Evolutionary conservation across 2,113 vertebrate species (phyloP).

Genomic region (Thamnophis sirtalis): DNA sequence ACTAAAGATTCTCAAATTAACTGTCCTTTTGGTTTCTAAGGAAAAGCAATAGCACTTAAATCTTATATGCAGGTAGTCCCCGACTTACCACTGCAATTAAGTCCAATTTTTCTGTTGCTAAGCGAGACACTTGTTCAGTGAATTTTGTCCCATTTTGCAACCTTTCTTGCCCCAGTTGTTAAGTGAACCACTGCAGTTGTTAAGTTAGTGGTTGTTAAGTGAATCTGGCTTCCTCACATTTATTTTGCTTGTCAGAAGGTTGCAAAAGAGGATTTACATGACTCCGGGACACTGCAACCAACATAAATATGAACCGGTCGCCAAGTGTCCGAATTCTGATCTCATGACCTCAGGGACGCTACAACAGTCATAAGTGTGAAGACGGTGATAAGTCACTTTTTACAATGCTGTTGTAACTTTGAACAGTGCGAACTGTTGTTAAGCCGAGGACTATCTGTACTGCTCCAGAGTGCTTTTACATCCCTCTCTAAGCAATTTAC

Average conservation of each 20-base stretch:
- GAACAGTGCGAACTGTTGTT: background rate
- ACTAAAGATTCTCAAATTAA: background rate
- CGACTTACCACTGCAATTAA: fast-evolving
- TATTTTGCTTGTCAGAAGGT: background rate
- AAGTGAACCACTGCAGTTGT: background rate
- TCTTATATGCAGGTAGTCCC: background rate
- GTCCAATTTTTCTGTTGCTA: background rate
- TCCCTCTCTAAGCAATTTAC: background rate
- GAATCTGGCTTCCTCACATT: background rate
- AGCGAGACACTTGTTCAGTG: background rate
- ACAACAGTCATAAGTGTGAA: background rate
- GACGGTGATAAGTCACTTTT: background rate
- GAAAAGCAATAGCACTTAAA: background rate
- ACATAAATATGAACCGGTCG: background rate
- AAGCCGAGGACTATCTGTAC: background rate
- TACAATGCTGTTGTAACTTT: background rate
- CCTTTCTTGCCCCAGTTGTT: background rate
- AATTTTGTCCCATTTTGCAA: background rate
- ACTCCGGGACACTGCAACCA: fast-evolving
- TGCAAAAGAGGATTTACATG: background rate
- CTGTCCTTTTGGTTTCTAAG: background rate
- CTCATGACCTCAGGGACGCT: background rate
- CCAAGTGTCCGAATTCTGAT: background rate
- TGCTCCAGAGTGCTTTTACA: background rate
- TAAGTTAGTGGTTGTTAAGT: background rate